Conservation (phyloP, 2,113 vertebrate genomes). For the Perccottus glenii region DNA sequence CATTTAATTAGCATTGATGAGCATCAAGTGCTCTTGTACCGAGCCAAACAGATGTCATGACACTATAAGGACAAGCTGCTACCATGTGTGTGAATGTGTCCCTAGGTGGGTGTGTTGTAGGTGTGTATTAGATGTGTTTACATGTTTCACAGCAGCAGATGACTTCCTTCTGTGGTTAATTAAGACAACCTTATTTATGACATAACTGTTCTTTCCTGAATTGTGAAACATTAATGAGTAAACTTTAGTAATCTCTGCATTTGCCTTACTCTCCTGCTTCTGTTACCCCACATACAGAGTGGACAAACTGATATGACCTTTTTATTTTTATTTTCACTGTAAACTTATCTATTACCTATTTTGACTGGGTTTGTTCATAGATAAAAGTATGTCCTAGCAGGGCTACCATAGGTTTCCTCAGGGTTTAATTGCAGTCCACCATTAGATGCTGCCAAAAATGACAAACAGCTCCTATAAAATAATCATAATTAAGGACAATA, state of each 20-base stretch:
- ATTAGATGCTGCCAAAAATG: not conserved
- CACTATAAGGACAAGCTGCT: slow-evolving; percentile 20
- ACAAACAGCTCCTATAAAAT: not conserved
- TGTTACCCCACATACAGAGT: no score
- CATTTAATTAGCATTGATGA: slow-evolving; percentile 54
- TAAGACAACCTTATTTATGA: slow-evolving; percentile 13
- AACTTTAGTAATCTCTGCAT: not conserved
- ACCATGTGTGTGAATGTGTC: not conserved
- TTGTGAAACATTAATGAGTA: slow-evolving; percentile 23
- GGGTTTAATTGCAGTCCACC: no score
- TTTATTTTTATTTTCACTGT: no score
- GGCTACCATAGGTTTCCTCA: no score
- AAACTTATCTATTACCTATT: no score
- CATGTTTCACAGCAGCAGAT: slow-evolving; percentile 16
- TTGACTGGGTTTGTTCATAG: no score
- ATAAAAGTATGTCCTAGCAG: no score
- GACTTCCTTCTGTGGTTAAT: slow-evolving; percentile 41
- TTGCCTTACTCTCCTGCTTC: not conserved
- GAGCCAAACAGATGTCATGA: slow-evolving; percentile 40
- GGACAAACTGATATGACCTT: no score
- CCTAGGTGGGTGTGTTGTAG: not conserved
- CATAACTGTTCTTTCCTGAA: slow-evolving; percentile 13
- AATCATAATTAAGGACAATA: not conserved
- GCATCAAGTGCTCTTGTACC: slow-evolving; percentile 10
- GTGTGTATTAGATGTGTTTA: not conserved